Evolutionary conservation across 2,113 vertebrate species (phyloP).

Genomic region (Manacus vitellinus): DNA sequence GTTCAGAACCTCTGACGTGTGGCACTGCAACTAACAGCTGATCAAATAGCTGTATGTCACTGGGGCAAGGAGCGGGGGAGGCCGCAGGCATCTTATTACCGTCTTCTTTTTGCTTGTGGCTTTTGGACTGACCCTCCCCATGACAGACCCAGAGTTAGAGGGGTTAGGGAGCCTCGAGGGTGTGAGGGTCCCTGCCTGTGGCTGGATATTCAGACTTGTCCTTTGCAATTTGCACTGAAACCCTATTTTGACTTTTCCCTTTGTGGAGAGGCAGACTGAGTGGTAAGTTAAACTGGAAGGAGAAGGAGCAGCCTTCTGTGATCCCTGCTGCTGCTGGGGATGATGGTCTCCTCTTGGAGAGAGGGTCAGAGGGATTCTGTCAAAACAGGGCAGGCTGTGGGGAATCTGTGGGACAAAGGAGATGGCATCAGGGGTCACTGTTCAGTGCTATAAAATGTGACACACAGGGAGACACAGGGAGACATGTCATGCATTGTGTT

Average conservation of each 20-base stretch:
- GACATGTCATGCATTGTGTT: not conserved
- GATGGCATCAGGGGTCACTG: not conserved
- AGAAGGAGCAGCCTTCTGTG: not conserved
- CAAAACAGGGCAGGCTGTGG: not conserved
- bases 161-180: fast-evolving
- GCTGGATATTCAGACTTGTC: not conserved
- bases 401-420: not conserved
- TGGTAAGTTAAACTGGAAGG: not conserved
- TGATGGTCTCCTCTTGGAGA: not conserved
- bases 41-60: not conserved
- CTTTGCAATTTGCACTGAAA: not conserved
- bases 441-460: not conserved
- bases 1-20: not conserved
- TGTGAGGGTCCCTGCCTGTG: not conserved
- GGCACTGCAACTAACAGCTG: constrained; percentile 24
- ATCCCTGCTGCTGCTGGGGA: not conserved
- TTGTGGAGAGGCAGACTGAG: not conserved
- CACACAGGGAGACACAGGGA: fast-evolving
- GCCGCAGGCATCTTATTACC: not conserved
- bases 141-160: not conserved
- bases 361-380: not conserved
- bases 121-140: not conserved
- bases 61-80: not conserved
- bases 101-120: not conserved
- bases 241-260: not conserved